Evolutionary conservation across 2,888 invertebrate species (phyloP).

Genomic region (Meta bourneti): DNA sequence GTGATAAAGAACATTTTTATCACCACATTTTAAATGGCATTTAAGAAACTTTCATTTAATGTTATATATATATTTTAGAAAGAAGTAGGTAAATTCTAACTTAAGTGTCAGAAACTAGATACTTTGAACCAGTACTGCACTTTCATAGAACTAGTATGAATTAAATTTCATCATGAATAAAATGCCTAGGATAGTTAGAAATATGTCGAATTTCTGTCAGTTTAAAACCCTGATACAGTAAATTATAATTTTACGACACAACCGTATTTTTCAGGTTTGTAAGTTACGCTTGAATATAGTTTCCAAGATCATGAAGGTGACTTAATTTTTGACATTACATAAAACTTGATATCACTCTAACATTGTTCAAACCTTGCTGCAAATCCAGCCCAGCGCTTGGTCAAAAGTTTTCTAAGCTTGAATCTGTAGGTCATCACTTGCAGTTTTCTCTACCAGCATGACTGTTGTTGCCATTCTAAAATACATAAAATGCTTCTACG

Average conservation of each 20-base stretch:
- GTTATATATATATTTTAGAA: not conserved
- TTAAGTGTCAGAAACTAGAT: not conserved
- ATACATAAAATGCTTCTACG: constrained; percentile 35
- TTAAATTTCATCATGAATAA: too few species aligned
- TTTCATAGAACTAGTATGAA: not conserved
- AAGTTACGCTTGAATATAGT: too few species aligned
- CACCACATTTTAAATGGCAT: not conserved
- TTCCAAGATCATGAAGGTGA: too few species aligned
- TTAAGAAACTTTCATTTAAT: not conserved
- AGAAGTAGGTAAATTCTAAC: not conserved
- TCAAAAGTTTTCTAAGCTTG: not conserved
- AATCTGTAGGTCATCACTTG: not conserved
- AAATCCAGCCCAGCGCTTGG: not conserved
- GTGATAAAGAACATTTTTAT: not conserved
- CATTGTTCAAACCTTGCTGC: too few species aligned
- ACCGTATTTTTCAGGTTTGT: too few species aligned
- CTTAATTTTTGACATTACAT: too few species aligned
- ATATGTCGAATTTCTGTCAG: too few species aligned
- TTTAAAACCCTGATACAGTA: too few species aligned
- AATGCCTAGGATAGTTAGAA: too few species aligned
- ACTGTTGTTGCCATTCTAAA: constrained; percentile 14
- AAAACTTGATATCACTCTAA: too few species aligned
- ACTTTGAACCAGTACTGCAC: not conserved
- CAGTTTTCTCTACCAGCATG: not conserved
- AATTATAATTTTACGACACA: too few species aligned